Evolutionary conservation across 2,888 invertebrate genomes (phyloP), one percentile per base, ranked within the genome.

Genomic region (Plusia festucae): DNA sequence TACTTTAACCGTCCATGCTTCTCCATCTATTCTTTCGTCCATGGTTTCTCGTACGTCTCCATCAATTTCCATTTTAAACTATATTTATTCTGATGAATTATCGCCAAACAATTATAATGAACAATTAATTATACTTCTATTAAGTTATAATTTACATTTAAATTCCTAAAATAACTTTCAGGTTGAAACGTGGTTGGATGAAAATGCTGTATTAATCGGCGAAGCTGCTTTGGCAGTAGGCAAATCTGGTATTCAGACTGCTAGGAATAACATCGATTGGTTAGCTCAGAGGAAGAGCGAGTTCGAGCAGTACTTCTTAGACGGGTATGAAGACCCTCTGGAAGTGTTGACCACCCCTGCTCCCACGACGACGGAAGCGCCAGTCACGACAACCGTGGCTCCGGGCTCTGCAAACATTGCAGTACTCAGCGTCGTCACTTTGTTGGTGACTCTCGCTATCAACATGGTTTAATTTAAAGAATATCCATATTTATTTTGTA

Each of bases 131-230:
- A 34, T 34, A 13, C n/a, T 34, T 34, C 34, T 34, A n/a, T n/a
- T 34, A 24, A 24, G 24, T 24, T 24, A 24, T 24, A 24, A 9
- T 0, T 30, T 30, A 9, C 8, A 6, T 9, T 30, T 30, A 30
- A 30, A 9, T 30, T 9, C 8, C 30, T 9, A 30, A 30, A 30
- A 9, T 15, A 15, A 34, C 4, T 84, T 76, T 40, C 76, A 94
- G 95, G 89, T 91, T 20, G 78, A 84, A 60, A 55, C 53, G 4
- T 94, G 94, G 93, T 69, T 94, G 5, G 82, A 85, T 1, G 68
- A 73, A 11, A 89, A 91, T 62, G 73, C 76, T 5, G 80, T 13
- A 0, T 0, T 20, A 0, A 81, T 94, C 1, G 93, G 91, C 0
- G 60, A 61, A 0, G 24, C 83, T 2, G 81, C 88, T 0, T 90